These are phyloP conservation scores for Odocoileus virginianus DNA, from an alignment of 2,113 vertebrate species.

Conservation along the genomic window DNA sequence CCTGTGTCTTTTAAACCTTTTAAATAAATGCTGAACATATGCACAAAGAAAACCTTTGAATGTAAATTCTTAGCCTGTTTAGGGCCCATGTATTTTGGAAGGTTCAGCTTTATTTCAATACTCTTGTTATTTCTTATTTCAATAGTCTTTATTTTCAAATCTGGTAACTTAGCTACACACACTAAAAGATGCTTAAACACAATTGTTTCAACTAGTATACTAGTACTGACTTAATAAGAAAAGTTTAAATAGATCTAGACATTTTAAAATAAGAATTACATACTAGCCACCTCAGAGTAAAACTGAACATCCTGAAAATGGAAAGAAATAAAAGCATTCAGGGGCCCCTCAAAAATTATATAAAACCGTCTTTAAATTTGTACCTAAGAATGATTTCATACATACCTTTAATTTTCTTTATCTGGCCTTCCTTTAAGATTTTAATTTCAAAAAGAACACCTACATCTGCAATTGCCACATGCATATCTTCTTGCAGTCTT, in stretches of 20 bases:
- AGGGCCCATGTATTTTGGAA: not conserved
- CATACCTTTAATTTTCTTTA: not conserved
- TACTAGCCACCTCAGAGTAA: not conserved
- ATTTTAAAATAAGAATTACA: not conserved
- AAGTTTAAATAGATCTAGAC: not conserved
- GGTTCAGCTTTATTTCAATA: not conserved
- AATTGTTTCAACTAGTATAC: not conserved
- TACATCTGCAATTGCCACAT: not conserved
- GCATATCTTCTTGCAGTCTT: not conserved
- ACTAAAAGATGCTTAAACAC: not conserved
- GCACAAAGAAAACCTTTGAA: not conserved
- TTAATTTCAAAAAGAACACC: not conserved
- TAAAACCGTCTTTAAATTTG: not conserved
- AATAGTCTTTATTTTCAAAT: not conserved
- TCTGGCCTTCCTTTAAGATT: not conserved
- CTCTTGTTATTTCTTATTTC: not conserved
- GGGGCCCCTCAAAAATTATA: not conserved
- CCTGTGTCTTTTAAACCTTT: not conserved
- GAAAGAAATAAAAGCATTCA: not conserved
- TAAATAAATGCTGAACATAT: not conserved
- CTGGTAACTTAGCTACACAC: not conserved
- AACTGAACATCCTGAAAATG: conserved; percentile 2
- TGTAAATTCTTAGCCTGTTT: not conserved
- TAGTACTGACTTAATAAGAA: not conserved
- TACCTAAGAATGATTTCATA: not conserved